These are phyloP conservation scores for Brenthis ino DNA, from an alignment of 2,888 invertebrate species.

Conservation along the genomic window DNA sequence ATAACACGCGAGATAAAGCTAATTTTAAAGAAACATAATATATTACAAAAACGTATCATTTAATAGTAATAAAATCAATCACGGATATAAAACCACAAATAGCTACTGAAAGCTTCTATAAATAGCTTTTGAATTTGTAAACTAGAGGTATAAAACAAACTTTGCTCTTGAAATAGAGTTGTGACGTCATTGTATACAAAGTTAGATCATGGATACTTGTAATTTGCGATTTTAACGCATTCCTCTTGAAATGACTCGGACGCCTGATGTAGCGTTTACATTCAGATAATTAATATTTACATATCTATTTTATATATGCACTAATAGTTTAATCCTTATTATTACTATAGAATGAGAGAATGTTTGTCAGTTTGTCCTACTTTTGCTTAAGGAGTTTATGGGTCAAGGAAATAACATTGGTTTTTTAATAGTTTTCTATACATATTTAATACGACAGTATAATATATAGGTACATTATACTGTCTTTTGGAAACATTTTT, in stretches of 20 bases:
- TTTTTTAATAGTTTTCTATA: no score
- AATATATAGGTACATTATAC: no score
- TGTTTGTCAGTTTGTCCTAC: no score
- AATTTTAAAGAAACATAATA: no score
- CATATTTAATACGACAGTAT: no score
- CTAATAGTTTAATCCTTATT: no score
- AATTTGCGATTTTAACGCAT: slow-evolving; percentile 34
- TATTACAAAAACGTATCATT: not conserved
- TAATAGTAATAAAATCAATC: slow-evolving; percentile 21
- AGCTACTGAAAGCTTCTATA: slow-evolving; percentile 29
- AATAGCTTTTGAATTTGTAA: slow-evolving; percentile 32
- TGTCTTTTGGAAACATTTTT: no score
- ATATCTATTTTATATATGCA: no score
- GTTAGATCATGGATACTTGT: slow-evolving; percentile 32
- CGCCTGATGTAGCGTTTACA: slow-evolving; percentile 8
- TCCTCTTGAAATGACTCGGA: slow-evolving; percentile 32
- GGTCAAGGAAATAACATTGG: no score
- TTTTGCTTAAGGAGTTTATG: no score
- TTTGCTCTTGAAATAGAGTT: slow-evolving; percentile 35
- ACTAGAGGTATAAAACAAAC: slow-evolving; percentile 36
- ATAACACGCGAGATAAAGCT: no score
- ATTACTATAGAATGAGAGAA: no score
- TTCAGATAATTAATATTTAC: not conserved
- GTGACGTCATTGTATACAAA: slow-evolving; percentile 42
- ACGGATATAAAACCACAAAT: slow-evolving; percentile 32